Conservation (phyloP, 2,888 invertebrate species). For the Copidosoma aretas region DNA sequence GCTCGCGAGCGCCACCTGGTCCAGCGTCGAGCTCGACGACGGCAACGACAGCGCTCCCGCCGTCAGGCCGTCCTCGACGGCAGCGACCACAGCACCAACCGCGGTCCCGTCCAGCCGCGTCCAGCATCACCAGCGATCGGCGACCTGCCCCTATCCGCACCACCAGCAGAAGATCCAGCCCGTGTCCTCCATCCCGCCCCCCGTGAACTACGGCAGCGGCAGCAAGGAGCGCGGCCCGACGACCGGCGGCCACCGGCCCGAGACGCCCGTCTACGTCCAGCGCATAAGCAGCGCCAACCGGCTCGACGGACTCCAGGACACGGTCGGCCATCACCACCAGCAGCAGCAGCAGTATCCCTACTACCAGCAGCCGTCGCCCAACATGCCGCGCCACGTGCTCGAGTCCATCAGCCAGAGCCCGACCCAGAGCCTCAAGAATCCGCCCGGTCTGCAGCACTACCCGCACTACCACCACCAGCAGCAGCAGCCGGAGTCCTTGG, state of each 20-base stretch:
- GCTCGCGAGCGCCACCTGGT: slow-evolving; percentile 69
- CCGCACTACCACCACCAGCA: slow-evolving; percentile 50
- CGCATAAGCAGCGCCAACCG: slow-evolving; percentile 51
- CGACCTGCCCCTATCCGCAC: not conserved
- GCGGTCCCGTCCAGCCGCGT: slow-evolving; percentile 6
- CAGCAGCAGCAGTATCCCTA: slow-evolving; percentile 40
- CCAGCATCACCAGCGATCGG: slow-evolving; percentile 11
- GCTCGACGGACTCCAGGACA: slow-evolving; percentile 56
- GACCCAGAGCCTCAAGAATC: slow-evolving; percentile 55
- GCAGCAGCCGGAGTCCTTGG: slow-evolving; percentile 45
- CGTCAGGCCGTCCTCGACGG: slow-evolving; percentile 42
- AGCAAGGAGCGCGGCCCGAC: slow-evolving; percentile 58
- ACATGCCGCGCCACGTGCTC: slow-evolving; percentile 58
- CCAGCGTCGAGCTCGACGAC: slow-evolving; percentile 48
- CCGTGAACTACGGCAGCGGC: slow-evolving; percentile 41
- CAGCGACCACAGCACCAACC: slow-evolving; percentile 11
- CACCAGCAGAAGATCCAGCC: not conserved
- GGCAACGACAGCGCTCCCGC: slow-evolving; percentile 9
- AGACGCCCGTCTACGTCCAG: slow-evolving; percentile 55
- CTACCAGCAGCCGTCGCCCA: slow-evolving; percentile 54
- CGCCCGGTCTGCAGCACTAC: slow-evolving; percentile 43
- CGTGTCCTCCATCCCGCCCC: slow-evolving; percentile 33
- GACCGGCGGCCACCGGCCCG: slow-evolving; percentile 58
- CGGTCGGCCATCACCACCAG: slow-evolving; percentile 3
- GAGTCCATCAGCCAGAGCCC: slow-evolving; percentile 60